These are phyloP conservation scores for Bolborhynchus lineola DNA, from an alignment of 2,113 vertebrate genomes.

Conservation along the genomic window DNA sequence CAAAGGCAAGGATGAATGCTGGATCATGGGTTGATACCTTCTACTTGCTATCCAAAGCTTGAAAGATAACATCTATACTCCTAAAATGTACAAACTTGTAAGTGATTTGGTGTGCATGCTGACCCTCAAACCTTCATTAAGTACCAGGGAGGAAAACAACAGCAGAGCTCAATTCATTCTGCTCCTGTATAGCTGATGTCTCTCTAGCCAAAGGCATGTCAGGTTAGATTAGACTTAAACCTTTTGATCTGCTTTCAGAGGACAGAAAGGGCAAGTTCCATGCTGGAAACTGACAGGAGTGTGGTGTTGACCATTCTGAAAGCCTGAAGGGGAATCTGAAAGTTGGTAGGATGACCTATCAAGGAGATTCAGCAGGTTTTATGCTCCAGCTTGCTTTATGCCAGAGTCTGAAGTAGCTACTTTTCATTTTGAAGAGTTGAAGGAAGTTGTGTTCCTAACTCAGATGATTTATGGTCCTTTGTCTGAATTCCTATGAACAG, in stretches of 20 bases:
- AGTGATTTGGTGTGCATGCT: background rate
- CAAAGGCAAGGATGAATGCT: background rate
- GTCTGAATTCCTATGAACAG: background rate
- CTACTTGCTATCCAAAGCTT: background rate
- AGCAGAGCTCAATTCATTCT: background rate
- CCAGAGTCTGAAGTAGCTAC: background rate
- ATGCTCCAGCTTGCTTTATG: background rate
- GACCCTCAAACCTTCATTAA: background rate
- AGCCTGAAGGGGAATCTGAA: background rate
- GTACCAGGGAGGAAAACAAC: background rate
- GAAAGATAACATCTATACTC: background rate
- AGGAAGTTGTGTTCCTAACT: background rate
- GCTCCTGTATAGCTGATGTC: background rate
- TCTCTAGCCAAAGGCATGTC: conserved; percentile 12
- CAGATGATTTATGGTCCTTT: background rate
- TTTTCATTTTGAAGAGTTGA: background rate
- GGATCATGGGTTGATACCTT: background rate
- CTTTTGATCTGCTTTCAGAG: conserved; percentile 26
- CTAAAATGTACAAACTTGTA: background rate
- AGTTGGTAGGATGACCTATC: background rate
- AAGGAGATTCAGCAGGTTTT: background rate
- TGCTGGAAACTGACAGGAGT: conserved; percentile 12
- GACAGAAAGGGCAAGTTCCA: background rate
- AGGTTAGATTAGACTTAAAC: conserved; percentile 14
- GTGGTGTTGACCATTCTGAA: background rate